Evolutionary conservation across 2,797 vertebrate species (phyloP).

Genomic region (Iguana delicatissima): DNA sequence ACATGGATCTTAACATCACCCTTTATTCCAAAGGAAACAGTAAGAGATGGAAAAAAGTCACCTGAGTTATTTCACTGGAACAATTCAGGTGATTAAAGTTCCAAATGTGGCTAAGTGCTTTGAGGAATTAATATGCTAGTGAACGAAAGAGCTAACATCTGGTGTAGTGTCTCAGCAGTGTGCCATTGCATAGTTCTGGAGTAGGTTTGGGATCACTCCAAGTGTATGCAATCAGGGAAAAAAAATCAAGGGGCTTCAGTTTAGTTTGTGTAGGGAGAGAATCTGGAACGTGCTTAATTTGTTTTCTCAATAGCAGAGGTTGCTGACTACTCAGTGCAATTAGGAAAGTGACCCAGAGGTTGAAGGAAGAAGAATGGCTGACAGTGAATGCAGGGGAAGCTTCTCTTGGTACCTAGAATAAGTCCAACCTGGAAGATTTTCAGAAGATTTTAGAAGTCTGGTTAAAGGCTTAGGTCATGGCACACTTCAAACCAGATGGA

Average conservation of each 20-base stretch:
- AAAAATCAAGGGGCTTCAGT: constrained; percentile 44
- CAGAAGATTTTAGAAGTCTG: constrained; percentile 61
- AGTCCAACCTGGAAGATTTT: constrained; percentile 60
- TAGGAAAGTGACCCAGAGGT: constrained; percentile 44
- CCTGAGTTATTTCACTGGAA: constrained; percentile 20
- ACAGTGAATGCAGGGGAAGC: constrained; percentile 54
- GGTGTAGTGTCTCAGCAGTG: constrained; percentile 34
- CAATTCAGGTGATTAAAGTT: constrained; percentile 49
- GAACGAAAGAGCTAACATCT: constrained; percentile 43
- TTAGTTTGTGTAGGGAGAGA: constrained; percentile 65
- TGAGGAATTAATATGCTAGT: constrained; percentile 21
- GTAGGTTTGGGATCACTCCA: constrained; percentile 34
- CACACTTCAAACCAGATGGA: constrained; percentile 50
- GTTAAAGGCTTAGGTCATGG: constrained; percentile 48
- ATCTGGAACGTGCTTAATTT: constrained; percentile 53
- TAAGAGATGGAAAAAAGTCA: constrained; percentile 27
- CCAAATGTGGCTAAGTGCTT: constrained; percentile 39
- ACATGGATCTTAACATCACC: neutral
- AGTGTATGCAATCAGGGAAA: constrained; percentile 31
- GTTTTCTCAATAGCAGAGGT: constrained; percentile 55
- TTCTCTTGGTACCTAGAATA: constrained; percentile 58
- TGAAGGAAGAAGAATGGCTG: constrained; percentile 51
- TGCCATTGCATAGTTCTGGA: constrained; percentile 22
- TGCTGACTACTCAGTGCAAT: constrained; percentile 48
- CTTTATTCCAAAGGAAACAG: constrained; percentile 3